These are phyloP conservation scores for Miichthys miiuy DNA, from an alignment of 2,797 vertebrate species.

Conservation along the genomic window DNA sequence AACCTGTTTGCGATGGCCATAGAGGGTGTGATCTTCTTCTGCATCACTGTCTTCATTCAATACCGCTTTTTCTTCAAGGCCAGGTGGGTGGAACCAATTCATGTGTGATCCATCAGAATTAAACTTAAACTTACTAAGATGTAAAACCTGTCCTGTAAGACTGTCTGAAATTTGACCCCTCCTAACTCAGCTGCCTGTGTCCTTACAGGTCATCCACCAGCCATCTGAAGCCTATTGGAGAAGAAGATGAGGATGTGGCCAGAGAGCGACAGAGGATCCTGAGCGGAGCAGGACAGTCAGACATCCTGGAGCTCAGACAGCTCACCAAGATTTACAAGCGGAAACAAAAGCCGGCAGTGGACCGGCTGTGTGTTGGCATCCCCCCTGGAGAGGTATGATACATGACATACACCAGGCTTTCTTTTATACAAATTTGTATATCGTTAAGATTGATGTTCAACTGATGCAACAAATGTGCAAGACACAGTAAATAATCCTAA, in stretches of 20 bases:
- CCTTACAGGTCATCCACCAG: conserved; percentile 86
- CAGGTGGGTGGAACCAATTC: conserved; percentile 82
- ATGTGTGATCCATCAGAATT: not conserved
- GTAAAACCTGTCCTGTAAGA: not conserved
- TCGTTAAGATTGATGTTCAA: not conserved
- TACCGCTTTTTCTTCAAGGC: conserved; percentile 97
- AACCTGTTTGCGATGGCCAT: conserved; percentile 99
- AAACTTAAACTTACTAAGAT: not conserved
- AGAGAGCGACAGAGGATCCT: conserved; percentile 96
- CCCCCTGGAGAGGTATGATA: conserved; percentile 93
- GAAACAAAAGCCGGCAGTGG: conserved; percentile 97
- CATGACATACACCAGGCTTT: not conserved
- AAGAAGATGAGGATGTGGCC: conserved; percentile 97
- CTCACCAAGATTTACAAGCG: conserved; percentile 97
- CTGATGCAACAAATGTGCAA: not conserved
- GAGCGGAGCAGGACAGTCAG: conserved; percentile 91
- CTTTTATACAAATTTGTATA: not conserved
- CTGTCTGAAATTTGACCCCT: conserved; percentile 10
- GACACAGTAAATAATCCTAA: not conserved
- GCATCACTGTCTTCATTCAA: conserved; percentile 95
- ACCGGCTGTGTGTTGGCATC: conserved; percentile 96
- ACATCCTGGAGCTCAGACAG: conserved; percentile 95
- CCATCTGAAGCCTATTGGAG: conserved; percentile 91
- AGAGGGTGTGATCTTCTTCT: conserved; percentile 94
- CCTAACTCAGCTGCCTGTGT: not conserved